Evolutionary conservation across 30 jellyfish, hydroid and myxozoan species (phyloP), one percentile per base, ranked within the genome.

Genomic region (Pseudorhiza aurosa): DNA sequence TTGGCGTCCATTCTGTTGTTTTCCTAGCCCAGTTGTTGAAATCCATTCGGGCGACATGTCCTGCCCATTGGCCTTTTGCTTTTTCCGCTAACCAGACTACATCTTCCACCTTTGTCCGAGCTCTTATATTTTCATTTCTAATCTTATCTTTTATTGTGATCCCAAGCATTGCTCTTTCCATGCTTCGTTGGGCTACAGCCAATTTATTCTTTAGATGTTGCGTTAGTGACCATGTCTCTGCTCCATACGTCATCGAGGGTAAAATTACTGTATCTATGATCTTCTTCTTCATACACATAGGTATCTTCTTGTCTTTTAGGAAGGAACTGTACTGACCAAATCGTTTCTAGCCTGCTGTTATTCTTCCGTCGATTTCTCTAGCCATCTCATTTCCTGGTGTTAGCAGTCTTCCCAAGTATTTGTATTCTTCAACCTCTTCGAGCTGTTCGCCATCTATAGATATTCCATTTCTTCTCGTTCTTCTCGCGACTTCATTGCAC

Each of bases 171-270:
- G 85, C 15, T 71, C 85, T 71, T 45, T 71, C 85, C 72, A 71
- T 71, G n/a, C n/a, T 68, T 36, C 42, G 5, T 31, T 68, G 85
- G 26, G 73, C 32, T 21, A 72, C 75, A 11, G 86, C 86, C 17
- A 72, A 65, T 36, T 72, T 72, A n/a, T 72, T 63, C 51, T 30
- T 72, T 60, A 47, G 86, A 25, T 32, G 75, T 36, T 56, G 30
- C 45, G 79, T 75, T 7, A 75, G 77, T 44, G 88, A 75, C 73
- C 83, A 78, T 2, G 83, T 40, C 82, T 78, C 90, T 39, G 90
- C 90, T 63, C 90, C 90, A 78, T 78, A 78, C 2, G 83, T 43
- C 89, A 59, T 59, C 35, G 89, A 10, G 40, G 89, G 82, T 77
- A 57, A 42, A 57, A 77, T 44, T 25, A 74, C 79, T 11, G 76